These are phyloP conservation scores for Platerodrilus igneus DNA, from an alignment of 2,888 invertebrate species.

Conservation along the genomic window DNA sequence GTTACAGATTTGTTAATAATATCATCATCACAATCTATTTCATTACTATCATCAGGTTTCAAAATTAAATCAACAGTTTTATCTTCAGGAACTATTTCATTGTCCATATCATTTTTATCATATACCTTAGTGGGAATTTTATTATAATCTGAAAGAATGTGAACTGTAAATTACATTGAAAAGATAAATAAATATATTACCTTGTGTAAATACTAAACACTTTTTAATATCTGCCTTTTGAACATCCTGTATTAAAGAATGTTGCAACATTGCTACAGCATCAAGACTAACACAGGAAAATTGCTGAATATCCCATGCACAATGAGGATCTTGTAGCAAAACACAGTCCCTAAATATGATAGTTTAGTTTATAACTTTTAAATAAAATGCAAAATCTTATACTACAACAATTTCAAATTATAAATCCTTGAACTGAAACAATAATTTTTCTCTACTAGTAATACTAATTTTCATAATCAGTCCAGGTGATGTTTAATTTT, in stretches of 20 bases:
- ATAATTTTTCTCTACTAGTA: not conserved
- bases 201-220: slow-evolving; percentile 46
- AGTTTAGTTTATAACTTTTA: too few species aligned
- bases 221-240: slow-evolving; percentile 61
- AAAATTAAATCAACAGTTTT: slow-evolving; percentile 30
- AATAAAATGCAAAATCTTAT: too few species aligned
- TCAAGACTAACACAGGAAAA: slow-evolving; percentile 54
- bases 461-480: too few species aligned
- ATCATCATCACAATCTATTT: slow-evolving; percentile 38
- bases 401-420: too few species aligned
- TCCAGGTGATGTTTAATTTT: too few species aligned
- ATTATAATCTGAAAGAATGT: slow-evolving; percentile 19
- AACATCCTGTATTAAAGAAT: slow-evolving; percentile 64
- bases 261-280: slow-evolving; percentile 40
- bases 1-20: slow-evolving; percentile 32
- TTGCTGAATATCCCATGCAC: slow-evolving; percentile 82
- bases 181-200: slow-evolving; percentile 21
- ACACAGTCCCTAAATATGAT: slow-evolving; percentile 85
- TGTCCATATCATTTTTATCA: slow-evolving; percentile 26
- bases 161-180: not conserved
- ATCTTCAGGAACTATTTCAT: slow-evolving; percentile 20
- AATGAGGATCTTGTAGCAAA: slow-evolving; percentile 92
- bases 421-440: not conserved
- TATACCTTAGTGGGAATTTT: slow-evolving; percentile 18
- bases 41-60: slow-evolving; percentile 10